Base-by-base conservation (phyloP, 2,797 vertebrate species). In the Huso huso region DNA sequence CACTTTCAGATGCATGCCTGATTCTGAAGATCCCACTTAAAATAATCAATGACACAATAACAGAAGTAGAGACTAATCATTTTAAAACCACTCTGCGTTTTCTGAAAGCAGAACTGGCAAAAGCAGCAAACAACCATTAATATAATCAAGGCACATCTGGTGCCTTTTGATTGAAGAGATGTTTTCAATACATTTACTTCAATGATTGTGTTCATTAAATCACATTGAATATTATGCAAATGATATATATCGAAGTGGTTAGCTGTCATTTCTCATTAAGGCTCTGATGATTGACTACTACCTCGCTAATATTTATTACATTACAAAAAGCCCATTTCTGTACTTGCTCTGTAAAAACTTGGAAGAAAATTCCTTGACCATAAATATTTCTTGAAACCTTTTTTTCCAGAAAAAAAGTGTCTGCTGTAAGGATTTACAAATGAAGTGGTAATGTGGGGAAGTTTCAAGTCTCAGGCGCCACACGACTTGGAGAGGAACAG, bases 201-300 rank as follows among this genome's bases (percentile, higher is more conserved):
- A 77, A 76, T 81, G 74, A 82, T 78, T 76, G 65, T 74, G 73
- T 78, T 78, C 76, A 81, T 82, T 77, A 78, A 76, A 80, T 82
- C 72, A 64, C 71, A 80, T 77, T 76, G 71, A 80, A 74, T 76
- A 75, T 78, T 75, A 78, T 78, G 78, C 73, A 73, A 79, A 76
- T 81, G 73, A 51, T 8, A 62, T 71, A 72, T 70, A 77, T 76
- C 78, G 68, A 69, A 69, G 10, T 74, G 75, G 76, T 70, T 69
- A 70, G 66, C 65, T 62, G 67, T 66, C 64, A 72, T 79, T 76
- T 72, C 65, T 49, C 55, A 69, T 59, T 48, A 61, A 69, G 64
- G 66, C 65, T 69, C 58, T 61, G 9, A 65, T 75, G 70, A 77
- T 62, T 72, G 71, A 75, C 69, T 58, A 62, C 55, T 37, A 37